Base-by-base conservation (phyloP, 53 echinoderm and acorn worm species). In the Holothuria leucospilota region DNA sequence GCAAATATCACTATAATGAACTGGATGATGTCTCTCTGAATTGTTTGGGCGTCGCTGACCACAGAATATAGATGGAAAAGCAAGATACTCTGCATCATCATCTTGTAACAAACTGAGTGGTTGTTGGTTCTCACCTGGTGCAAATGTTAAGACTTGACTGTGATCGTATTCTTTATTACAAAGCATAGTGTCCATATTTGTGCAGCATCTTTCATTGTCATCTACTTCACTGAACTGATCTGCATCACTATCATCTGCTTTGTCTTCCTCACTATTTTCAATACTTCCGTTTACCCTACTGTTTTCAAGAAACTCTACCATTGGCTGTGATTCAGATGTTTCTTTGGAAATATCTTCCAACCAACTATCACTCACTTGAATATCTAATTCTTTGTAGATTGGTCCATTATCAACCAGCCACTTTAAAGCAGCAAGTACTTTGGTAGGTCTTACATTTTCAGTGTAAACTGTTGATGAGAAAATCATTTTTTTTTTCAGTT, bases 11-110 rank as follows among this genome's bases (percentile, higher is more conserved):
- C 87, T 87, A 27, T 81, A 86, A 49, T 81, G 63, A 8, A 87
- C 80, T 34, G 51, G 21, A 12, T 5, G 6, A n/a, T 15, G 8
- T 16, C 80, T 74, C 13, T 87, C 80, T 41, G 83, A 34, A 18
- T 79, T 38, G 27, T 26, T 28, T 34, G 34, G 10, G 21, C 87
- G 41, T 72, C 51, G 34, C 42, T 87, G 63, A 25, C 87, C 87
- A 65, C 79, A 78, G 65, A 87, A 87, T 39, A 87, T 79, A 63
- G 87, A 39, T 41, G 87, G 87, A 81, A 87, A 87, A 63, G 87
- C 78, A 7, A 87, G 39, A 65, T 81, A 78, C 65, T 87, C 87
- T 40, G 80, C 79, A 87, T 80, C 78, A 81, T 11, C 29, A 64
- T 87, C 87, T 82, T 87, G 87, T 24, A 46, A 87, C 27, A 89